These are phyloP conservation scores for Mustela lutreola DNA, from an alignment of 2,113 vertebrate genomes.

Conservation along the genomic window DNA sequence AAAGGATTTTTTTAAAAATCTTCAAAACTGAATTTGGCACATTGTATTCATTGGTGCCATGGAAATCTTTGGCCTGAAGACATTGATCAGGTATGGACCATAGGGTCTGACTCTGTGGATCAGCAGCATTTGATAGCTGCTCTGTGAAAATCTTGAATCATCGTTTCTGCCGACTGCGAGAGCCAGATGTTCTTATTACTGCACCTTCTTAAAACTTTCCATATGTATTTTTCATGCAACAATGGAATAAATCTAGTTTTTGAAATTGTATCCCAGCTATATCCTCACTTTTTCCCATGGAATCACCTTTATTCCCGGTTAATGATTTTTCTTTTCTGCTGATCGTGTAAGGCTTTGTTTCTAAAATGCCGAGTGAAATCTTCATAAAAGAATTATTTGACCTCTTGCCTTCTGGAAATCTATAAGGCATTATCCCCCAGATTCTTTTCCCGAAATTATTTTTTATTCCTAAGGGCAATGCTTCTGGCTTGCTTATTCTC, in stretches of 20 bases:
- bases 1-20: background rate
- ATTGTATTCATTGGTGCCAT: conserved; percentile 38
- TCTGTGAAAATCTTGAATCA: conserved; percentile 62
- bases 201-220: conserved; percentile 51
- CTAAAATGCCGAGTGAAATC: conserved; percentile 62
- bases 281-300: conserved; percentile 41
- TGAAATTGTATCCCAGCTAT: conserved; percentile 28
- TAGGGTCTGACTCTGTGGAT: conserved; percentile 14
- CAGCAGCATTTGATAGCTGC: conserved; percentile 49
- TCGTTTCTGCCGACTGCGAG: conserved; percentile 28
- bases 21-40: conserved; percentile 69
- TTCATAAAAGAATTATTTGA: conserved; percentile 62
- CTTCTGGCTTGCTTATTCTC: conserved; percentile 45
- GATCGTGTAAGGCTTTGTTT: conserved; percentile 58
- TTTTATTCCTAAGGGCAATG: conserved; percentile 18
- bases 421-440: conserved; percentile 49
- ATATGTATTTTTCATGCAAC: conserved; percentile 57
- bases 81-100: conserved; percentile 42
- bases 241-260: conserved; percentile 62
- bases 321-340: conserved; percentile 56
- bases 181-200: conserved; percentile 31
- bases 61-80: conserved; percentile 66
- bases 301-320: conserved; percentile 58
- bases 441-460: conserved; percentile 60
- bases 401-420: conserved; percentile 55